Conservation (phyloP, 2,888 invertebrate species). For the Ethmia dodecea region DNA sequence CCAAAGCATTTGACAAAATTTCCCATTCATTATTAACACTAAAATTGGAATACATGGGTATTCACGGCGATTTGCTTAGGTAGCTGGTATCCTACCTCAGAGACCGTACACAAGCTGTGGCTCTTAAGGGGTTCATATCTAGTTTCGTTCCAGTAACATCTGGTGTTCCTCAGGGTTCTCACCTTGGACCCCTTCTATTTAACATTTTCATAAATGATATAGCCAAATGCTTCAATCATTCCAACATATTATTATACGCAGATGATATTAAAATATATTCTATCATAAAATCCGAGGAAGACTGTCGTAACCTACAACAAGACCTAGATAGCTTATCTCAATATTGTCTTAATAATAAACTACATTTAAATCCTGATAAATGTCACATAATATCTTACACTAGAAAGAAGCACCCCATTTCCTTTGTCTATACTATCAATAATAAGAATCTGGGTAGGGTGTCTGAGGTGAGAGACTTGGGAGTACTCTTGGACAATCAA, state of each 20-base stretch:
- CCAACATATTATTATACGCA: background rate
- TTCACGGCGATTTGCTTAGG: background rate
- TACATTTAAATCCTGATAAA: too few species aligned
- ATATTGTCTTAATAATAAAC: too few species aligned
- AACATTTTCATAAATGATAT: constrained; percentile 10
- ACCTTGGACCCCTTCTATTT: constrained; percentile 1
- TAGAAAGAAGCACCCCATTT: too few species aligned
- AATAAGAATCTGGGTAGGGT: too few species aligned
- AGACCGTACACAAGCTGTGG: too few species aligned
- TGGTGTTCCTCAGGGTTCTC: background rate
- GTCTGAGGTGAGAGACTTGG: too few species aligned
- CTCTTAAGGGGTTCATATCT: background rate
- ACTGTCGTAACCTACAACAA: background rate
- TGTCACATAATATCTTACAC: too few species aligned
- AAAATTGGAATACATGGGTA: background rate
- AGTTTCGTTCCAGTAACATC: background rate
- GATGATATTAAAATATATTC: too few species aligned
- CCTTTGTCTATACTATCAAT: too few species aligned
- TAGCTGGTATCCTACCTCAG: background rate
- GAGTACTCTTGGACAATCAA: too few species aligned
- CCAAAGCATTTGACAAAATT: constrained; percentile 6
- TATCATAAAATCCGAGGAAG: background rate
- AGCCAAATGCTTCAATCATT: background rate
- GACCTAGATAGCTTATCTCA: background rate
- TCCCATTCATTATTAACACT: background rate